Base-by-base conservation (phyloP, 1,140 invertebrate species). In the Gyrodactylus bullatarudis region DNA sequence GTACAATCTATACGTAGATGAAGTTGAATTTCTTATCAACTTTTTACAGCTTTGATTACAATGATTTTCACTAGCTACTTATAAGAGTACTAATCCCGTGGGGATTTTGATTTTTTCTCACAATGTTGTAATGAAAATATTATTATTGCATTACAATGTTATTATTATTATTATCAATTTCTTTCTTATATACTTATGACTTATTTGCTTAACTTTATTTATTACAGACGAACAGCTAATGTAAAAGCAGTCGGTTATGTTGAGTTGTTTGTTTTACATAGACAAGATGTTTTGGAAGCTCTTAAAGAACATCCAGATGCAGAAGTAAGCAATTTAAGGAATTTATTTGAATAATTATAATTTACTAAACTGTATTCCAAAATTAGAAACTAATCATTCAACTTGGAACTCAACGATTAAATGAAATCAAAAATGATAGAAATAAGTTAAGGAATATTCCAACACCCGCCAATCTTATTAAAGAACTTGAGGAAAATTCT, bases 221-320 rank as follows among this genome's bases (percentile, higher is more conserved):
- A 78, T 81, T 77, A 26, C 78, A 93, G 91, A 78, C 86, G 91
- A 73, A 93, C 91, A 75, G 91, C 91, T 19, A 91, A 96, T 79
- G 91, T 96, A 0, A 84, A 89, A 74, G 93, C 90, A 0, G 89
- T 96, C 0, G 91, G 91, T 0, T 96, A 95, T 77, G 90, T 90
- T 0, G 91, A 95, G 78, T 82, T 96, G 0, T 94, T 96, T 80
- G 92, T 89, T 34, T 80, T 96, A 0, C 93, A 90, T 0, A 84
- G 90, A n/a, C 90, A 94, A 80, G 91, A 94, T 77, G 89, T 95
- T 0, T 79, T 95, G 16, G 85, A 87, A 0, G 91, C 91, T 0
- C 89, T 95, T 86, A 93, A 92, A 79, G 91, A 94, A 79, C 93
- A 95, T 77, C 91, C 91, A 0, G 90, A 94, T 79, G 91, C 91